Evolutionary conservation across 1,140 invertebrate species (phyloP), one percentile per base, ranked within the genome.

Genomic region (Sycophila sp.): DNA sequence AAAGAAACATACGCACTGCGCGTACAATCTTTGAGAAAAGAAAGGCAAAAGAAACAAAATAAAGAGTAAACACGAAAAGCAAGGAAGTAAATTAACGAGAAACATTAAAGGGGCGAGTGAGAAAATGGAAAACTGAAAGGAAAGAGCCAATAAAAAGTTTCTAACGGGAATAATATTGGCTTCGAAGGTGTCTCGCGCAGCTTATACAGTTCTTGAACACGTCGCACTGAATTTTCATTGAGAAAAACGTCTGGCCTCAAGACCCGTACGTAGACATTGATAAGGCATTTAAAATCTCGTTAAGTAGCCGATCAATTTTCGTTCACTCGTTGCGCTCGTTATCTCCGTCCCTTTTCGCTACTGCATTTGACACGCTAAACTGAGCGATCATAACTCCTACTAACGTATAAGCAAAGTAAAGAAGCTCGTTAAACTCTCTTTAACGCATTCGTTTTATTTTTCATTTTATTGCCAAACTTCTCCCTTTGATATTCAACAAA

Each of bases 141-240:
- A 40, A 45, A 71, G 70, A 72, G 58, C 63, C 69, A 72, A 75
- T 76, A 76, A 74, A 75, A 76, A 73, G 38, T 70, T 75, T 66
- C 51, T 17, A 59, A 38, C 45, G 38, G 56, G 75, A 73, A 69
- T 73, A 73, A 69, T 60, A 49, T 53, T 62, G 58, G 53, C 72
- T 51, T 69, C 56, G 4, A 30, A 56, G 63, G 64, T 53, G 40
- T 53, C 47, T 28, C 4, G 5, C 13, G 40, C 5, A n/a, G n/a
- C n/a, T 15, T 8, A 8, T 8, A 15, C n/a, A 6, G 5, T 49
- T 24, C 5, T 49, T 19, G 2, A 49, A 24, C 5, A 4, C 17
- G 6, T 19, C 53, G 26, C 34, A 3, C 19, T 8, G 0, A 11
- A 36, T 22, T 56, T 36, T 28, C 15, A 26, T 2, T 11, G 13